Base-by-base conservation (phyloP, 2,888 invertebrate genomes). In the Tetanocera ferruginea region DNA sequence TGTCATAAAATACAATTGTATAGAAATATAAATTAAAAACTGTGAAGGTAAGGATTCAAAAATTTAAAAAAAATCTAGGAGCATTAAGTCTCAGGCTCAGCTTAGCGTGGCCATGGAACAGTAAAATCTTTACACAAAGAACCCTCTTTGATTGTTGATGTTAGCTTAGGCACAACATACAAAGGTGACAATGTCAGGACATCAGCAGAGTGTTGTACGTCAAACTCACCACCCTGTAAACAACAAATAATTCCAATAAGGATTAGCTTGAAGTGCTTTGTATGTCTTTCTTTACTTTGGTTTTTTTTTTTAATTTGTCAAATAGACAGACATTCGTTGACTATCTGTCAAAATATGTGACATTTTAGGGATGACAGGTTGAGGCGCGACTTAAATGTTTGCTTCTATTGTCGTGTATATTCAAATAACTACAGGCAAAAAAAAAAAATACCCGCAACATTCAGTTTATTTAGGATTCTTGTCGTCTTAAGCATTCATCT, bases 271-370 rank as follows among this genome's bases (percentile, higher is more conserved):
- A 11, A 25, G 19, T 72, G 34, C 17, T 19, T 23, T 37, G 6
- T 52, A 5, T 19, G 19, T 23, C 3, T 25, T 23, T 57, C 11
- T 11, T 23, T 57, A 11, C 43, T 43, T 43, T 43, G 43, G 55
- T 19, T 25, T 25, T 57, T 57, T 23, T 3, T 28, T 25, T 28
- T 34, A 9, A 9, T 57, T 17, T 34, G 57, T 37, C 19, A n/a
- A n/a, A n/a, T n/a, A n/a, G n/a, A n/a, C n/a, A n/a, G 71, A 72
- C 55, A 72, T 57, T n/a, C 57, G 71, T 57, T n/a, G 34, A 57
- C 23, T 57, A 25, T 17, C 19, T 72, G 71, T 57, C 71, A 72
- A 72, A 57, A 23, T 25, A 57, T 57, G 31, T 34, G 57, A 14
- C 17, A 17, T 34, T 57, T 55, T 8, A 37, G 37, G 43, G 11